Evolutionary conservation across 2,113 vertebrate genomes (phyloP), one percentile per base, ranked within the genome.

Genomic region (Phycodurus eques): DNA sequence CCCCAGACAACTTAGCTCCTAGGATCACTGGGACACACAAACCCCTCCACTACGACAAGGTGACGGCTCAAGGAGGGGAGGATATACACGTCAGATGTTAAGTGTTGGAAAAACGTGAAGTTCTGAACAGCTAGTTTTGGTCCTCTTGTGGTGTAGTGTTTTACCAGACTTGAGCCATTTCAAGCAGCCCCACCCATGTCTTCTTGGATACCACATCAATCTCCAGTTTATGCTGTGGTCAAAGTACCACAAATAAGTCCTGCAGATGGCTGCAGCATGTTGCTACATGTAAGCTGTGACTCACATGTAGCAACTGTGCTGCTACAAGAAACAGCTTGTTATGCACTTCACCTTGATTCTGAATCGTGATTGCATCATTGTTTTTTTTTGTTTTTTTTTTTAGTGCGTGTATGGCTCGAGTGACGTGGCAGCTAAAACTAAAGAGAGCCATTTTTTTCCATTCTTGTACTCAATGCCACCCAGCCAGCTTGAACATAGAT

Each of bases 201-300:
- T 83, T 76, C 67, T 85, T 84, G 84, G 59, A 71, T 53, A 74
- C 89, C 89, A 90, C 87, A 85, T 90, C 84, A 87, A 86, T 80
- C 80, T 39, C 51, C 15, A 63, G 80, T 74, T 73, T 85, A 80
- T 75, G 89, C 82, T 87, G 82, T 84, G 82, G 85, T 80, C 79
- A 72, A 17, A 64, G 80, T n/a, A 67, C 81, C 86, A 87, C 72
- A 63, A 89, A 86, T 80, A 88, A 84, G 76, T 66, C 70, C 53
- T 54, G 66, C 74, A 80, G 70, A 67, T 79, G 87, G 77, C 85
- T 83, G 73, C 54, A 75, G 78, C 82, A 70, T 80, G 43, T 53
- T 70, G 66, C 60, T 73, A 31, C 60, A 61, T 5, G 47, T 19
- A 73, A 51, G 49, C 44, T 8, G 19, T 76, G 60, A 67, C 68